Evolutionary conservation across 1,140 invertebrate genomes (phyloP).

Genomic region (Pogonomyrmex barbatus): DNA sequence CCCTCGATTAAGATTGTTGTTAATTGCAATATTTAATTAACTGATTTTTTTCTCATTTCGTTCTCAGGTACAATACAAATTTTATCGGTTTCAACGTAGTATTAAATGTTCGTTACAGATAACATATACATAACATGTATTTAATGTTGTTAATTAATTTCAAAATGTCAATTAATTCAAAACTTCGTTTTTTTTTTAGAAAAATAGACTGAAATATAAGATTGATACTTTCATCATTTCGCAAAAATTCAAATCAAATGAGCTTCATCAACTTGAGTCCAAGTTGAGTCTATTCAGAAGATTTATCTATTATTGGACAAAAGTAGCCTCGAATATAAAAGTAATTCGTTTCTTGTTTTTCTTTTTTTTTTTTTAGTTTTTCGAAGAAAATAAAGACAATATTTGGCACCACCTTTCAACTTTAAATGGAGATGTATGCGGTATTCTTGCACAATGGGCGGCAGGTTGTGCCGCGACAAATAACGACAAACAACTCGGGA

Average conservation of each 20-base stretch:
- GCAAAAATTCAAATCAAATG: too few species aligned
- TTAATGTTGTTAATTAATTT: too few species aligned
- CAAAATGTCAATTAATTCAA: background rate
- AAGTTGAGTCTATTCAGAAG: background rate
- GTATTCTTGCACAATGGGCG: conserved; percentile 21
- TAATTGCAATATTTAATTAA: background rate
- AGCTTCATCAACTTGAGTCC: background rate
- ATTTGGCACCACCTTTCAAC: background rate
- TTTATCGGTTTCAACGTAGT: background rate
- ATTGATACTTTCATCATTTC: background rate
- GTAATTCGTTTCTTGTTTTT: background rate
- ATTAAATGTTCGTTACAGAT: background rate
- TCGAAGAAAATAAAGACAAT: background rate
- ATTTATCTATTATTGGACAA: background rate
- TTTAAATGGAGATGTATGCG: background rate
- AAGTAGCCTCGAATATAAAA: background rate
- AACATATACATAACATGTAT: background rate
- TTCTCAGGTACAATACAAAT: background rate
- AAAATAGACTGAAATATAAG: background rate
- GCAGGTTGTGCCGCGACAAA: background rate
- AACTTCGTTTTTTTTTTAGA: background rate
- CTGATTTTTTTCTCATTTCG: too few species aligned
- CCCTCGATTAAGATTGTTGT: background rate
- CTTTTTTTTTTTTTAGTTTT: background rate
- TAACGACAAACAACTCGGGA: background rate